Conservation (phyloP, 1,140 invertebrate species). For the Drosophila pallidifrons region DNA sequence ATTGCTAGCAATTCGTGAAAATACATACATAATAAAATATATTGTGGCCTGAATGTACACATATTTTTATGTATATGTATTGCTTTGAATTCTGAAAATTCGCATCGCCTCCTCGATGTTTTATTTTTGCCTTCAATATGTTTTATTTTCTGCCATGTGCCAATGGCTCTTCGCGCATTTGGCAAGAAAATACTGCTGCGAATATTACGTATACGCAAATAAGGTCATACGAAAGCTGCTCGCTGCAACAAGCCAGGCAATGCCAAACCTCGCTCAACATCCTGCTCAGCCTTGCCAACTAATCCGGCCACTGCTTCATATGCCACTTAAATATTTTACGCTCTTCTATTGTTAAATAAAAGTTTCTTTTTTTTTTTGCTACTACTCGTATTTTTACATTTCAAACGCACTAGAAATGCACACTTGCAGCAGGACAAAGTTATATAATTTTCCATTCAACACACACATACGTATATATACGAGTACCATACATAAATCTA, state of each 20-base stretch:
- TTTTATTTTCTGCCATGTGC: constrained; percentile 38
- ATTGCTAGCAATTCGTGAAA: too few relatives aligned
- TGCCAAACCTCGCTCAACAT: constrained; percentile 2
- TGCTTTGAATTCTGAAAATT: neutral
- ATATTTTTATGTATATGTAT: neutral
- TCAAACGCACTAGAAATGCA: constrained; percentile 62
- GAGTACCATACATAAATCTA: constrained; percentile 19
- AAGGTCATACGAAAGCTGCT: constrained; percentile 48
- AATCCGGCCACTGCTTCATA: constrained; percentile 15
- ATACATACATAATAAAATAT: too few relatives aligned
- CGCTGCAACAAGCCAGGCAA: neutral
- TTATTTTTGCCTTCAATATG: constrained; percentile 19
- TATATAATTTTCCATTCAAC: constrained; percentile 51
- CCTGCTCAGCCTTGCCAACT: neutral
- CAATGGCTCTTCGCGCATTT: constrained; percentile 39
- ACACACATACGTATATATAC: constrained; percentile 12
- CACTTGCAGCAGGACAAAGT: constrained; percentile 39
- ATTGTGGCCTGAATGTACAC: neutral
- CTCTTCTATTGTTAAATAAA: constrained; percentile 68
- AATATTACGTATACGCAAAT: constrained; percentile 63
- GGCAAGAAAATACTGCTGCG: constrained; percentile 44
- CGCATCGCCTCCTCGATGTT: neutral
- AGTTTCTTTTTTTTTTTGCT: constrained; percentile 37
- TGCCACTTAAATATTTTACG: constrained; percentile 68
- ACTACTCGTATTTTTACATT: neutral